Evolutionary conservation across 1,140 invertebrate genomes (phyloP).

Genomic region (Vollenhovia emeryi): DNA sequence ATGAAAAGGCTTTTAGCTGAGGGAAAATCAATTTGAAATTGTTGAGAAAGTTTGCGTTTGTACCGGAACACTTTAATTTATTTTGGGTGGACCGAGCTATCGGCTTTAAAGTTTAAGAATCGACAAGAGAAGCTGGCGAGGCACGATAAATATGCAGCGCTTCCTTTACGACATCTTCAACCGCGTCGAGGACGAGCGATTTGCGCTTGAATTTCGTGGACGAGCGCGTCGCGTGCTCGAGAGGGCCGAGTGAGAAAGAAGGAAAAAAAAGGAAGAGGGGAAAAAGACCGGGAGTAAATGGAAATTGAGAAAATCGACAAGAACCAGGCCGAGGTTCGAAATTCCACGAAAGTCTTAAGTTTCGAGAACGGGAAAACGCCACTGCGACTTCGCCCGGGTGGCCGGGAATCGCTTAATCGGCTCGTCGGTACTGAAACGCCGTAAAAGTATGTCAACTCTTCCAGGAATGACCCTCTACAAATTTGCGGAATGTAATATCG

Average conservation of each 20-base stretch:
- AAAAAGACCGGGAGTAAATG: slow-evolving; percentile 17
- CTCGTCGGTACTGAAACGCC: slow-evolving; percentile 21
- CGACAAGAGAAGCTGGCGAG: slow-evolving; percentile 27
- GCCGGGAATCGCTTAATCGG: slow-evolving; percentile 31
- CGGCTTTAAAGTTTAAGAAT: slow-evolving; percentile 56
- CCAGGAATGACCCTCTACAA: slow-evolving; percentile 15
- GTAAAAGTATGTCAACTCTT: slow-evolving; percentile 36
- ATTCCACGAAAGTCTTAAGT: slow-evolving; percentile 49
- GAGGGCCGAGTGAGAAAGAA: neutral
- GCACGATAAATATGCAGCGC: slow-evolving; percentile 54
- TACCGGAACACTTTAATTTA: neutral
- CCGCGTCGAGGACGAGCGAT: slow-evolving; percentile 45
- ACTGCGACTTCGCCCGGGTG: neutral
- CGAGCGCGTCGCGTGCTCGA: slow-evolving; percentile 40
- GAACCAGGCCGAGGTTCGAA: slow-evolving; percentile 16
- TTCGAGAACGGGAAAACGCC: slow-evolving; percentile 37
- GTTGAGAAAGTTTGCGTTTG: neutral
- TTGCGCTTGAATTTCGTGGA: slow-evolving; percentile 55
- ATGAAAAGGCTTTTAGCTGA: neutral
- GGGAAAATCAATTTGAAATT: neutral
- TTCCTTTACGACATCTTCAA: slow-evolving; percentile 54
- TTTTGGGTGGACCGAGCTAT: slow-evolving; percentile 29
- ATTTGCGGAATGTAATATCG: slow-evolving; percentile 46
- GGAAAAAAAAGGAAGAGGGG: neutral
- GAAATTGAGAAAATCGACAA: slow-evolving; percentile 59